A percentile compares a stretch with the other conserved stretches of the same genome.
Evolutionary conservation across 2,113 vertebrate species (phyloP).

Genomic region (Microcebus lehilahytsara): DNA sequence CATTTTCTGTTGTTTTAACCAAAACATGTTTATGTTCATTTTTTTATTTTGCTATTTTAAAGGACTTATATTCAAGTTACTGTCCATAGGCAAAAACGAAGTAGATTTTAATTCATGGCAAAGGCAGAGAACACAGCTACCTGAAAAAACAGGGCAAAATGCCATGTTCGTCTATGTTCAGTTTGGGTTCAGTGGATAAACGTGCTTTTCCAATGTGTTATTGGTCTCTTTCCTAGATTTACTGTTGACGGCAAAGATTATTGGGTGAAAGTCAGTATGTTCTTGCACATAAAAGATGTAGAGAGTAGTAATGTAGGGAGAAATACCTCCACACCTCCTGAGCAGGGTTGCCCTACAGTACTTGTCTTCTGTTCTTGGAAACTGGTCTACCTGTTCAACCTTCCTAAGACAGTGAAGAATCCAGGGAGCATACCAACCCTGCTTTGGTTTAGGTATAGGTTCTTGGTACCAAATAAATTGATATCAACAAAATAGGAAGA

Average conservation of each 20-base stretch:
- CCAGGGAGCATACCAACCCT: not conserved
- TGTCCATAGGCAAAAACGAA: not conserved
- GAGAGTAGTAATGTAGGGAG: not conserved
- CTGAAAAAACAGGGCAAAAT: not conserved
- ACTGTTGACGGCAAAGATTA: not conserved
- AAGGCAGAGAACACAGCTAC: not conserved
- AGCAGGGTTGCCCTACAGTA: not conserved
- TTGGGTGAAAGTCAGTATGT: not conserved
- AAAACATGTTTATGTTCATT: not conserved
- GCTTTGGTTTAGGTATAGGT: not conserved
- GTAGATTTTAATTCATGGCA: not conserved
- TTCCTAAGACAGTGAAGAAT: not conserved
- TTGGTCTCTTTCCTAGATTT: not conserved
- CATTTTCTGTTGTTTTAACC: slow-evolving; percentile 15
- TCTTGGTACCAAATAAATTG: not conserved
- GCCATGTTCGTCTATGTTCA: not conserved
- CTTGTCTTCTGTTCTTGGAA: not conserved
- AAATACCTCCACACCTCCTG: not conserved
- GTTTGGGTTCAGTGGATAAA: not conserved
- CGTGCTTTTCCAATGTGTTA: not conserved
- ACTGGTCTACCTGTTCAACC: not conserved
- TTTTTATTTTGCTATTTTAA: not conserved
- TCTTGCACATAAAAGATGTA: too few relatives aligned
- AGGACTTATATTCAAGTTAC: not conserved
- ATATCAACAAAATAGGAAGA: not conserved